phyloP scores from a whole-genome alignment of 1,140 invertebrate species.

The Hylaeus anthracinus region DNA sequence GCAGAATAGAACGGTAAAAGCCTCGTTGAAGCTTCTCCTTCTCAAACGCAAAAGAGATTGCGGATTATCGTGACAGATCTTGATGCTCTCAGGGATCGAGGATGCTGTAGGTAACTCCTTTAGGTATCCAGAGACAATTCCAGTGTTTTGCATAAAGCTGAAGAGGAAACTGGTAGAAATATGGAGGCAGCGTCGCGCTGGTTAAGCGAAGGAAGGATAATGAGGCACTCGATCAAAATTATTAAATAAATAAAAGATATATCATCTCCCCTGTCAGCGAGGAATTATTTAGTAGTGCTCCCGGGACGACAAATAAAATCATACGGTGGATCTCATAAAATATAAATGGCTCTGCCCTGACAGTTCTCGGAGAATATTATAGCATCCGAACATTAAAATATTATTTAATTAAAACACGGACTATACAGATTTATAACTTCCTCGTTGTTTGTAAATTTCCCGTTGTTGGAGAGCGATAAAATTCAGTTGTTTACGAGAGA shows the following conservation, averaged over 20 bases:
- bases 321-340: not conserved
- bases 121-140: not conserved
- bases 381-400: not conserved
- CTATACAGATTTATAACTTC: too few species aligned
- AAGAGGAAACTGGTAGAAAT: not conserved
- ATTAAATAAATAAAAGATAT: slow-evolving; percentile 7
- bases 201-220: not conserved
- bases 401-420: not conserved
- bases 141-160: slow-evolving; percentile 27
- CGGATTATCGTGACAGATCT: slow-evolving; percentile 43
- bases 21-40: slow-evolving; percentile 4
- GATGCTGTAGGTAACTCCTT: slow-evolving; percentile 5
- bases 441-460: too few species aligned
- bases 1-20: slow-evolving; percentile 13
- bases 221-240: slow-evolving; percentile 15
- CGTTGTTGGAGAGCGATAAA: not conserved
- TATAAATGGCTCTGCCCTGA: not conserved
- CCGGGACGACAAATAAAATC: not conserved
- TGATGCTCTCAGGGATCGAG: slow-evolving; percentile 28
- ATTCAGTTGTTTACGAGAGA: not conserved
- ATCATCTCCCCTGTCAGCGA: not conserved
- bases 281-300: not conserved
- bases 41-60: slow-evolving; percentile 31
- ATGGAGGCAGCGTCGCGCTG: not conserved
- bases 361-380: not conserved